Conservation (phyloP, 1,140 invertebrate species). For the Drosophila pruinosa region DNA sequence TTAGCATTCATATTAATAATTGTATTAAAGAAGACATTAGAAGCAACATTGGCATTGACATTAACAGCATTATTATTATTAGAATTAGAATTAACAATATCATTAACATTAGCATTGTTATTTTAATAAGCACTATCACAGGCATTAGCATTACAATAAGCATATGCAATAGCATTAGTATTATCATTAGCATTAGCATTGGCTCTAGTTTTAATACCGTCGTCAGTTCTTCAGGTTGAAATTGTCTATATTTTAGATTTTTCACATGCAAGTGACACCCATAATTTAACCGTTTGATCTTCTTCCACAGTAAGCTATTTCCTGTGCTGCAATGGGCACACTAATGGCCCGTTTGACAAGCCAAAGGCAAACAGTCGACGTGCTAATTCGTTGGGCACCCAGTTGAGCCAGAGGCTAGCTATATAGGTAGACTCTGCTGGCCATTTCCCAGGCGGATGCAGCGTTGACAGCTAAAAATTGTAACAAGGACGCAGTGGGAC, state of each 20-base stretch:
- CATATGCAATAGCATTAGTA: no score
- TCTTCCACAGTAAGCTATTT: neutral
- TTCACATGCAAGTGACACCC: neutral
- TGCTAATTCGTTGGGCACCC: constrained; percentile 68
- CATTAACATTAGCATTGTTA: no score
- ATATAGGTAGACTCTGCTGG: constrained; percentile 1
- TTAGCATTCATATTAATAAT: no score
- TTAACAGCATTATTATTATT: no score
- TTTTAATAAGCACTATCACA: no score
- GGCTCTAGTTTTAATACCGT: no score
- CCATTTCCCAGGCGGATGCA: constrained; percentile 6
- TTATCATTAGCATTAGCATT: neutral
- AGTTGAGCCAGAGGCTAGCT: constrained; percentile 49
- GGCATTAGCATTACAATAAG: no score
- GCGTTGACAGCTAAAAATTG: constrained; percentile 40
- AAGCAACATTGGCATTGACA: no score
- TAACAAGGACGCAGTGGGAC: constrained; percentile 18
- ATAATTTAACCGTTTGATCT: neutral
- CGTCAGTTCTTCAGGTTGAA: no score
- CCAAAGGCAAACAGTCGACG: constrained; percentile 45
- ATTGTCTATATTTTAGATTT: no score
- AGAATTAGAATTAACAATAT: no score
- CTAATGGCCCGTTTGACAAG: constrained; percentile 14
- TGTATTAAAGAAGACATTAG: no score
- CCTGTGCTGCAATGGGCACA: neutral